A percentile compares a stretch with the other conserved stretches of the same genome.
These are phyloP conservation scores for Campopleginae sp. DNA, from an alignment of 2,888 invertebrate genomes.

Conservation along the genomic window DNA sequence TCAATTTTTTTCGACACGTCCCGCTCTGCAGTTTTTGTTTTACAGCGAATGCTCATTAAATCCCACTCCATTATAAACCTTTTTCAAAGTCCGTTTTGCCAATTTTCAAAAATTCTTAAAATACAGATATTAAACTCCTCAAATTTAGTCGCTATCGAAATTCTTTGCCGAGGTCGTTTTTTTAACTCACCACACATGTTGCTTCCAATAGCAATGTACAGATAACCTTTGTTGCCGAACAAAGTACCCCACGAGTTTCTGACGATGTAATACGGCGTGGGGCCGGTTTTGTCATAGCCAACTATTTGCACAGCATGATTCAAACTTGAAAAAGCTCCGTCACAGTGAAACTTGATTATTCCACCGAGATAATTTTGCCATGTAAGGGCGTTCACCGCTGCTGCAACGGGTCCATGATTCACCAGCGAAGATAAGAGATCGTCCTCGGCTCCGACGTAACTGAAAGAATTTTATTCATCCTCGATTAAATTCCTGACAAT, in stretches of 20 bases:
- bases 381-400: slow-evolving; percentile 92
- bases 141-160: background rate
- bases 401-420: slow-evolving; percentile 91
- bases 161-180: background rate
- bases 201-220: slow-evolving; percentile 90
- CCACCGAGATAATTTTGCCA: slow-evolving; percentile 96
- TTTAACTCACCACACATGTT: slow-evolving; percentile 89
- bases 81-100: too few species aligned
- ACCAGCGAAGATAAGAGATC: slow-evolving; percentile 87
- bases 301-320: slow-evolving; percentile 94
- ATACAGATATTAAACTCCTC: background rate
- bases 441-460: slow-evolving; percentile 88
- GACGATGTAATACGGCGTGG: slow-evolving; percentile 92
- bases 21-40: too few species aligned
- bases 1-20: too few species aligned
- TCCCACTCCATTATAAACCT: too few species aligned
- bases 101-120: too few species aligned
- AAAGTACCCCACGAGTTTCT: slow-evolving; percentile 93
- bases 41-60: too few species aligned
- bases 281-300: slow-evolving; percentile 91
- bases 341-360: slow-evolving; percentile 93
- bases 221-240: slow-evolving; percentile 91
- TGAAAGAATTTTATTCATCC: slow-evolving; percentile 78
- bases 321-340: slow-evolving; percentile 85
- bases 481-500: background rate